These are phyloP conservation scores for Cyclina sinensis DNA, from an alignment of 1,140 invertebrate species.

Conservation along the genomic window DNA sequence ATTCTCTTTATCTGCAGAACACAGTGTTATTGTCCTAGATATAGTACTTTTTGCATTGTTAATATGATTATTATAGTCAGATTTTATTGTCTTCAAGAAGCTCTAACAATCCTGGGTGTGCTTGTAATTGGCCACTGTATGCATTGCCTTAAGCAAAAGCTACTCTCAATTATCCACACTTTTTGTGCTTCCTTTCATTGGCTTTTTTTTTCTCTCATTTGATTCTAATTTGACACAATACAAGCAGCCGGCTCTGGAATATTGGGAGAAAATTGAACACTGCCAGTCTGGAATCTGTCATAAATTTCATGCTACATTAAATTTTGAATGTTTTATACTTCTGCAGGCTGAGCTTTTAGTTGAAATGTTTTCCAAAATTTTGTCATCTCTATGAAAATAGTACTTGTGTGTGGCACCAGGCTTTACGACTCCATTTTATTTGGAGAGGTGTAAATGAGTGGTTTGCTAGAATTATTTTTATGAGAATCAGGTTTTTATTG, in stretches of 20 bases:
- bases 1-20: too few relatives aligned
- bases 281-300: conserved; percentile 18
- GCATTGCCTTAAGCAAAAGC: too few relatives aligned
- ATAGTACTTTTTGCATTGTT: too few relatives aligned
- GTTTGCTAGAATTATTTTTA: not conserved
- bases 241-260: not conserved
- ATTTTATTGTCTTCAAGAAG: too few relatives aligned
- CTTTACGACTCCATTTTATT: not conserved
- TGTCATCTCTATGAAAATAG: conserved; percentile 6
- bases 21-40: too few relatives aligned
- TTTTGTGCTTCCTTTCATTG: not conserved
- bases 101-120: too few relatives aligned
- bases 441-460: not conserved
- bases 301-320: conserved; percentile 41
- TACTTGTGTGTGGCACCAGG: conserved; percentile 24
- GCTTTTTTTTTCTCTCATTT: not conserved
- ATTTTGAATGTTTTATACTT: conserved; percentile 19
- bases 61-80: too few relatives aligned
- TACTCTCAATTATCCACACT: conserved; percentile 15
- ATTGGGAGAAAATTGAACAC: not conserved
- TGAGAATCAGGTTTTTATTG: not conserved
- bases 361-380: not conserved
- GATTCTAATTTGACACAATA: conserved; percentile 3
- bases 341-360: not conserved
- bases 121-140: too few relatives aligned